Percentiles rank a stretch among this genome's conserved stretches.
Conservation (phyloP, 2,888 invertebrate genomes). For the Pedicia rivosa region DNA sequence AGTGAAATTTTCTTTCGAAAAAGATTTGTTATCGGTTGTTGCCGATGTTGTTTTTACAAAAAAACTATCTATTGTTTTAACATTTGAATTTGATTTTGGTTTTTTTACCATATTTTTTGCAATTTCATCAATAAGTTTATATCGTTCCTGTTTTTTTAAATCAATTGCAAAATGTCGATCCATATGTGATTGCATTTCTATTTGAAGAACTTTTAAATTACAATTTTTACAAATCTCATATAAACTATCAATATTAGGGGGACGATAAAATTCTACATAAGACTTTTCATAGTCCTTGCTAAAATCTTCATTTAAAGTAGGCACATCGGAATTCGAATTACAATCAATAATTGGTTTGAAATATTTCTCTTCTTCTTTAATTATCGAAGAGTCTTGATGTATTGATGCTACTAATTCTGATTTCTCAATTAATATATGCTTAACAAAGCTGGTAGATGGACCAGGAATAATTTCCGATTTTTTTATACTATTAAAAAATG, state of each 20-base stretch:
- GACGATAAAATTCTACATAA: conserved; percentile 22
- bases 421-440: background rate
- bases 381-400: background rate
- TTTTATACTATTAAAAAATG: too few relatives aligned
- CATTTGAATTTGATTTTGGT: conserved; percentile 11
- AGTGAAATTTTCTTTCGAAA: too few relatives aligned
- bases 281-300: conserved; percentile 8
- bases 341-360: too few relatives aligned
- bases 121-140: conserved; percentile 20
- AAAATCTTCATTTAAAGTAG: too few relatives aligned
- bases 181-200: conserved; percentile 47
- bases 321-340: too few relatives aligned
- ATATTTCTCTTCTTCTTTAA: too few relatives aligned
- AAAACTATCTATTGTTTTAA: too few relatives aligned
- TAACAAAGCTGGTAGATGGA: too few relatives aligned
- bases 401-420: background rate
- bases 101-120: conserved; percentile 15
- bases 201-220: conserved; percentile 35
- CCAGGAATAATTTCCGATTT: too few relatives aligned
- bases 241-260: conserved; percentile 16
- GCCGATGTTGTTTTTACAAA: too few relatives aligned
- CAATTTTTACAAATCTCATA: conserved; percentile 45
- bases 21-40: too few relatives aligned
- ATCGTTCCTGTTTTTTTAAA: conserved; percentile 41
- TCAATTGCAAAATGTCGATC: conserved; percentile 60